These are phyloP conservation scores for Drepana falcataria DNA, from an alignment of 2,888 invertebrate genomes.

Conservation along the genomic window DNA sequence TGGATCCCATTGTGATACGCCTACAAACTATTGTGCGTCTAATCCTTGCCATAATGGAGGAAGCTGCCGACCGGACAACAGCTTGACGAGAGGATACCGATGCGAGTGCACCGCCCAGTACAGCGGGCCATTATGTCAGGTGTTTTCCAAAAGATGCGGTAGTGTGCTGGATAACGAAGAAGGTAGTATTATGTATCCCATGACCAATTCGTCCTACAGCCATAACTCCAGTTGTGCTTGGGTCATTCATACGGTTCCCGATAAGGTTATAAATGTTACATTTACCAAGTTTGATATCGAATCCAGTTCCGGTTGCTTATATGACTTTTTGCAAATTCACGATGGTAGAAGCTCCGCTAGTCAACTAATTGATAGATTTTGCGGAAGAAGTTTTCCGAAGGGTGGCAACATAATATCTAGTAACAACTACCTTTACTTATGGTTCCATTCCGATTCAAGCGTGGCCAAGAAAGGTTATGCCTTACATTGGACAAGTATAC, in stretches of 20 bases:
- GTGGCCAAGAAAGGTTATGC: conserved; percentile 84
- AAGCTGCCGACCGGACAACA: conserved; percentile 76
- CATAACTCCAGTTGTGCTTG: conserved; percentile 86
- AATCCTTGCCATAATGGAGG: conserved; percentile 92
- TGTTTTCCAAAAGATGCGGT: conserved; percentile 63
- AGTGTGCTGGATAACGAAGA: conserved; percentile 59
- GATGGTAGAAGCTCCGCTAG: conserved; percentile 88
- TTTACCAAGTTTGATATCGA: conserved; percentile 89
- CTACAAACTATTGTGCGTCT: conserved; percentile 80
- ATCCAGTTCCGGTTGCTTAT: conserved; percentile 79
- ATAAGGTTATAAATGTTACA: conserved; percentile 87
- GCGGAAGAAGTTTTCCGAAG: conserved; percentile 84
- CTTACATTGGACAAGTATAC: conserved; percentile 87
- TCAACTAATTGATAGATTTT: conserved; percentile 87
- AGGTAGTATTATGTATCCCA: conserved; percentile 84
- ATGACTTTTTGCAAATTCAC: conserved; percentile 88
- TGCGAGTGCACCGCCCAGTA: conserved; percentile 85
- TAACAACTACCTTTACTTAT: conserved; percentile 88
- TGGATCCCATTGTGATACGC: conserved; percentile 80
- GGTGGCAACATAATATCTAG: conserved; percentile 86
- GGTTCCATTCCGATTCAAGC: conserved; percentile 87
- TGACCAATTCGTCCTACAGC: conserved; percentile 72
- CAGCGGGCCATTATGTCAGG: conserved; percentile 82
- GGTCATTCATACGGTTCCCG: conserved; percentile 83
- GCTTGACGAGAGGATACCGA: conserved; percentile 42